These are phyloP conservation scores for Malurus melanocephalus DNA, from an alignment of 2,113 vertebrate species.

Conservation along the genomic window DNA sequence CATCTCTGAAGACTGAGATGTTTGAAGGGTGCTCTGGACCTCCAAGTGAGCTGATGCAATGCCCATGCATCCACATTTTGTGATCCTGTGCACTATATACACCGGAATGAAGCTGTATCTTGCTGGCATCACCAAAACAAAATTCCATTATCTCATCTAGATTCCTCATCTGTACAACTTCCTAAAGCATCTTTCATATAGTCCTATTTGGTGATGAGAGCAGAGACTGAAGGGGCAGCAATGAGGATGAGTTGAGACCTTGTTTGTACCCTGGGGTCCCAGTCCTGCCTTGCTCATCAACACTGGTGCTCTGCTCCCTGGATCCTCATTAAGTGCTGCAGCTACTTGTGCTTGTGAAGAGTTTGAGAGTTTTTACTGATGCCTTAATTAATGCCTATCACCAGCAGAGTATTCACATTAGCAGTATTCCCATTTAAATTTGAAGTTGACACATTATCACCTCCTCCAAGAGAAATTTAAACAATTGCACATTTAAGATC, in stretches of 20 bases:
- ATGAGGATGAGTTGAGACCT: neutral
- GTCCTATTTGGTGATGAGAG: neutral
- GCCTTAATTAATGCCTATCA: neutral
- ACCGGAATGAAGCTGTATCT: neutral
- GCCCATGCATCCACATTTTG: neutral
- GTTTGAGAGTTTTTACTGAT: neutral
- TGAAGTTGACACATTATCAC: neutral
- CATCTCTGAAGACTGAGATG: neutral
- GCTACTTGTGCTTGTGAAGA: neutral
- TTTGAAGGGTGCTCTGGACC: neutral
- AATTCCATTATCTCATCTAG: neutral
- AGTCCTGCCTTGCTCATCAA: neutral
- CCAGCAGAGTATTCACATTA: neutral
- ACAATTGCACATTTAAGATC: neutral
- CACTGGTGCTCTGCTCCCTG: neutral
- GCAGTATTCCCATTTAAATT: neutral
- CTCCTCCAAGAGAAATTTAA: neutral
- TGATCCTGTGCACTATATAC: neutral
- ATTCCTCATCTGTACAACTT: neutral
- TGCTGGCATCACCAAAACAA: neutral
- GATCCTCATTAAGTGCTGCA: neutral
- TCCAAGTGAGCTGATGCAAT: neutral
- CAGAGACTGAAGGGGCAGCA: neutral
- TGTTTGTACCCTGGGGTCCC: neutral
- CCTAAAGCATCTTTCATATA: neutral